Base-by-base conservation (phyloP, 2,888 invertebrate species). In the Eledone cirrhosa region DNA sequence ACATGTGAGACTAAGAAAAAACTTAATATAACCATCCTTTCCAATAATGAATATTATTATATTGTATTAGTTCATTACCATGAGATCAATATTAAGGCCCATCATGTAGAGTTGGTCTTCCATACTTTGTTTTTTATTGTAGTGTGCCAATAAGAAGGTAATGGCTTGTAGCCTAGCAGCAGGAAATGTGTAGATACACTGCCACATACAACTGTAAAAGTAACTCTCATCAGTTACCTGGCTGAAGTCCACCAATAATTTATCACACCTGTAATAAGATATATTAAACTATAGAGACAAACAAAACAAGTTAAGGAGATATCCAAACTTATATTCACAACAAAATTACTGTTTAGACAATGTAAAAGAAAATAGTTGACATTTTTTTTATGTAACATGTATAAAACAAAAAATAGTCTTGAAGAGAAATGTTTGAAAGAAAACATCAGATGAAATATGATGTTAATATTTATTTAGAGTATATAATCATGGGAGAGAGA, bases 161-260 rank as follows among this genome's bases (percentile, higher is more conserved):
- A 96, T 94, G 22, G 96, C 97, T 5, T 96, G 95, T 83, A 96
- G 92, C 78, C 97, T 93, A 48, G 96, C 94, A 7, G 94, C 93
- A 41, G 95, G 94, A 90, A 95, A 95, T 74, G 94, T 94, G 59
- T 94, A 93, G 77, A 97, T 93, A 87, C 95, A 95, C 88, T 95
- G 95, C 97, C 97, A 97, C 69, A 97, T 92, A 88, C 95, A 95
- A 1, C 95, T 94, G 91, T 95, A 97, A 91, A 97, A 97, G 89
- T 94, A 94, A 79, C 93, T 93, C 0, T 94, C 93, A 78, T 94
- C 95, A 19, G 96, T 95, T 59, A 94, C 94, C 77, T 93, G 93
- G 87, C 95, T 94, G 14, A 96, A 94, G 86, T 94, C 93, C 86
- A 94, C 94, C 81, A 95, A 88, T 79, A 95, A 91, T 19, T 77